Percentiles rank a stretch among this genome's conserved stretches.
Evolutionary conservation across 2,888 invertebrate species (phyloP).

Genomic region (Pilophorus perplexus): DNA sequence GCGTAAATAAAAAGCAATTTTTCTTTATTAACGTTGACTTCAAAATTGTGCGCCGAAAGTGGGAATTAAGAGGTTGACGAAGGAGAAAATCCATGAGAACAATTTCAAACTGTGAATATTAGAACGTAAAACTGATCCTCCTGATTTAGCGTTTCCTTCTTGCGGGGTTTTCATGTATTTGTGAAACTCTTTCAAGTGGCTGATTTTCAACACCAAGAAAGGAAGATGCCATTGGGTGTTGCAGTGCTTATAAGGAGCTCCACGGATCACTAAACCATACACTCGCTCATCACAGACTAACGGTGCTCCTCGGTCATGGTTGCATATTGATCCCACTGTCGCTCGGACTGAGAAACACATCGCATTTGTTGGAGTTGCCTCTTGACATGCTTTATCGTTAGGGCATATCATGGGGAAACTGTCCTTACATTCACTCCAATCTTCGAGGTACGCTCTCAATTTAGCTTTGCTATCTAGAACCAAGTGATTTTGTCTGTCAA

Average conservation of each 20-base stretch:
- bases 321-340: background rate
- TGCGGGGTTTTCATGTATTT: too few species aligned
- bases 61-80: background rate
- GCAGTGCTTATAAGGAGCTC: background rate
- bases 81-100: background rate
- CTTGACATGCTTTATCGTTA: background rate
- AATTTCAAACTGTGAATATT: too few species aligned
- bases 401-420: background rate
- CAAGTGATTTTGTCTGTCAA: background rate
- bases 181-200: background rate
- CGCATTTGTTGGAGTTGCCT: too few species aligned
- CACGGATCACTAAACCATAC: background rate
- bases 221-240: background rate
- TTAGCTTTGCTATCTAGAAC: background rate
- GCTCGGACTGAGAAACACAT: background rate
- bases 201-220: background rate
- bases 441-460: background rate
- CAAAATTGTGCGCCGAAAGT: background rate
- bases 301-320: background rate
- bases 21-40: background rate
- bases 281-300: background rate
- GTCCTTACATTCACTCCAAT: background rate
- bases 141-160: too few species aligned
- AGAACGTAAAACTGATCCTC: too few species aligned
- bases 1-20: background rate